Evolutionary conservation across 2,888 invertebrate species (phyloP).

Genomic region (Ectobius pallidus): DNA sequence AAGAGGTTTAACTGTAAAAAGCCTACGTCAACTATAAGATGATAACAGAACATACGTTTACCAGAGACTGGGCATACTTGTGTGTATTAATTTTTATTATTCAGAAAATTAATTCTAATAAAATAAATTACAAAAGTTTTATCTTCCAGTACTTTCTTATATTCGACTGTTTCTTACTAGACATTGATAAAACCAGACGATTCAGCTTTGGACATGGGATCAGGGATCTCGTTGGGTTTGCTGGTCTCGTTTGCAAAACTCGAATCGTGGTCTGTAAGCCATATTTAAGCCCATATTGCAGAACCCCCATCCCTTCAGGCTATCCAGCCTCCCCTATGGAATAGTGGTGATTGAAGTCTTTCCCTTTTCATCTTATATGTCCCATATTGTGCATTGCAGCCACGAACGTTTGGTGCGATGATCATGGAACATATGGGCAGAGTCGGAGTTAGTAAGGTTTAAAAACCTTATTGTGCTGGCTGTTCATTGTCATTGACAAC

Average conservation of each 20-base stretch:
- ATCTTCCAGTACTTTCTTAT: too few species aligned
- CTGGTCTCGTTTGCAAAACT: conserved; percentile 4
- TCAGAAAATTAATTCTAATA: too few species aligned
- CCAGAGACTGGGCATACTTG: too few species aligned
- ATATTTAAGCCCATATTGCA: conserved; percentile 6
- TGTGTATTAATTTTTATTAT: too few species aligned
- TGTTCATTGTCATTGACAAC: conserved; percentile 17
- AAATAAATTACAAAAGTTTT: too few species aligned
- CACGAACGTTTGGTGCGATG: conserved; percentile 1
- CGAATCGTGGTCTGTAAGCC: conserved; percentile 25
- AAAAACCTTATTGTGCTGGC: conserved; percentile 18
- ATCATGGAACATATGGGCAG: conserved; percentile 20
- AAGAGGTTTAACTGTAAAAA: too few species aligned
- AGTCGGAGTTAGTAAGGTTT: conserved; percentile 17
- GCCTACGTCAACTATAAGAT: too few species aligned
- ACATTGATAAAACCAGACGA: too few species aligned
- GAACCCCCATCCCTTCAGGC: conserved; percentile 9
- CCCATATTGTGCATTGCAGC: conserved; percentile 26
- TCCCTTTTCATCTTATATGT: not conserved
- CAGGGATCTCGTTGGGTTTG: too few species aligned
- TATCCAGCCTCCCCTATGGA: not conserved
- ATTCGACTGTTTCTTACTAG: too few species aligned
- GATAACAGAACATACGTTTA: too few species aligned
- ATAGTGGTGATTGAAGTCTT: conserved; percentile 10
- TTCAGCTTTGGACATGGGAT: too few species aligned